These are phyloP conservation scores for Amphiprion ocellaris DNA, from an alignment of 2,113 vertebrate genomes.

Conservation along the genomic window DNA sequence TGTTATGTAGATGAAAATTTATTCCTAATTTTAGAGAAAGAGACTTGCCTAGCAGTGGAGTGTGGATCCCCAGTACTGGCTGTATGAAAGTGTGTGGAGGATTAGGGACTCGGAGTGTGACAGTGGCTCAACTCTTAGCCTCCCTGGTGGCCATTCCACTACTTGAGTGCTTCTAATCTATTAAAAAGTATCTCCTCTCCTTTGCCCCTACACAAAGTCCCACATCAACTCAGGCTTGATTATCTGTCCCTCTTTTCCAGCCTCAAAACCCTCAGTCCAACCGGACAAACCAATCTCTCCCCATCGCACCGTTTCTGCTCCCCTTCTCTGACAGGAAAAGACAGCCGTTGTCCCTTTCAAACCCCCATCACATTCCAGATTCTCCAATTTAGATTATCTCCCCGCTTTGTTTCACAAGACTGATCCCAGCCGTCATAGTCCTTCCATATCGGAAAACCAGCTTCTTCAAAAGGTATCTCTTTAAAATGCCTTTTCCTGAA, in stretches of 20 bases:
- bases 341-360: constrained; percentile 45
- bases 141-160: constrained; percentile 66
- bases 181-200: constrained; percentile 77
- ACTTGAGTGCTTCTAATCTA: constrained; percentile 75
- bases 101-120: constrained; percentile 59
- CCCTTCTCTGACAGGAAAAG: constrained; percentile 39
- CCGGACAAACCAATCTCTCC: constrained; percentile 69
- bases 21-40: constrained; percentile 45
- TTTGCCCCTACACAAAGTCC: constrained; percentile 60
- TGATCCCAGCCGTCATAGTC: constrained; percentile 39
- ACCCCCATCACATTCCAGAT: constrained; percentile 35
- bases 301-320: constrained; percentile 41
- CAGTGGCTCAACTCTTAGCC: constrained; percentile 47
- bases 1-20: constrained; percentile 69
- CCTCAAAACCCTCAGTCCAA: constrained; percentile 41
- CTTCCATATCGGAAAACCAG: constrained; percentile 5
- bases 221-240: constrained; percentile 72
- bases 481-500: constrained; percentile 26
- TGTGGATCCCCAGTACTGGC: not conserved
- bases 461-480: constrained; percentile 17
- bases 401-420: constrained; percentile 59
- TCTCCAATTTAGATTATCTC: constrained; percentile 73
- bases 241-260: constrained; percentile 68
- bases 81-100: constrained; percentile 24
- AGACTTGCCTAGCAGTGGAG: constrained; percentile 19